Evolutionary conservation across 2,797 vertebrate genomes (phyloP).

Genomic region (Tapera naevia): DNA sequence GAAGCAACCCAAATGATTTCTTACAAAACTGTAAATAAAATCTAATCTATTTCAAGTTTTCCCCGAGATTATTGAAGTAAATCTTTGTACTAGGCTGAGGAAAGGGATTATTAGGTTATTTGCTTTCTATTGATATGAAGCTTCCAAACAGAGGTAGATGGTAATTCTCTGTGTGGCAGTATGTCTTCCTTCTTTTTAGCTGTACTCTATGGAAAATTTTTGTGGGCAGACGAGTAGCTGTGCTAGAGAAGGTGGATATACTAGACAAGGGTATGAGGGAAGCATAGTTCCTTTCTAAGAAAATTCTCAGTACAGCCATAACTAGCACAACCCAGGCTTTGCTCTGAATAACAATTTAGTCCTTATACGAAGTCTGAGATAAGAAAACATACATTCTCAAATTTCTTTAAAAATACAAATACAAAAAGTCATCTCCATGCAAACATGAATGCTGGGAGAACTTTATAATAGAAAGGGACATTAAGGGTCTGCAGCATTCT

Average conservation of each 20-base stretch:
- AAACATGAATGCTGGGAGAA: not conserved
- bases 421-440: not conserved
- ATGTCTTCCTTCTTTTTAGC: not conserved
- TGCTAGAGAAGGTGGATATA: not conserved
- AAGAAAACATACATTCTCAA: not conserved
- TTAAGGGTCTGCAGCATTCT: not conserved
- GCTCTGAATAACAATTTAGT: not conserved
- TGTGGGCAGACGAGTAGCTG: not conserved
- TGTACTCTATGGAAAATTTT: not conserved
- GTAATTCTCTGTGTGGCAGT: not conserved
- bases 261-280: not conserved
- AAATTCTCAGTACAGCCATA: not conserved
- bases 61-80: not conserved
- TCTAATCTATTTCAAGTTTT: not conserved
- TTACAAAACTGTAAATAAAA: not conserved
- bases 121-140: not conserved
- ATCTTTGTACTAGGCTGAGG: not conserved
- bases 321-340: not conserved
- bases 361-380: not conserved
- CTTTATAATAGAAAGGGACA: not conserved
- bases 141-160: not conserved
- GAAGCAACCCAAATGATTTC: not conserved
- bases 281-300: not conserved
- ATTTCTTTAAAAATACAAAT: not conserved
- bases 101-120: not conserved